Base-by-base conservation (phyloP, 2,113 vertebrate genomes). In the Zosterops pallidus region DNA sequence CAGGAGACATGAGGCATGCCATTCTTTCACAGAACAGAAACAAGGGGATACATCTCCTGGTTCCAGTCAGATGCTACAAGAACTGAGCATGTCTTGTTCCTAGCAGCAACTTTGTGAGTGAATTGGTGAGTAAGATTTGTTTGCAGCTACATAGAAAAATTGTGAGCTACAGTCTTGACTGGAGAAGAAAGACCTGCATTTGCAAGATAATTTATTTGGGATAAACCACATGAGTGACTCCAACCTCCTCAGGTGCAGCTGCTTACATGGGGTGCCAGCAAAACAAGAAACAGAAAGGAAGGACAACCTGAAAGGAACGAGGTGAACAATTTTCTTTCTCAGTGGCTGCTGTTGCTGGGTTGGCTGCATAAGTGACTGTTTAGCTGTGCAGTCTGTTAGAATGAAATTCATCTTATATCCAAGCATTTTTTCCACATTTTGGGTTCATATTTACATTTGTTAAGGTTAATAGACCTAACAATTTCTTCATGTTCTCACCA, bases 381-480 rank as follows among this genome's bases (percentile, higher is more conserved):
- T 71, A 94, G 75, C 91, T 91, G 91, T 92, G 80, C 90, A 92
- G 95, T 95, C 92, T 94, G 80, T 82, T 97, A 78, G 85, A 92
- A 78, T 91, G 75, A 92, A 95, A 97, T 96, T 96, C 65, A 84
- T 93, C 96, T 96, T 87, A 91, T 72, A 95, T 84, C 22, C 13
- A 70, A 95, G 76, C 78, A 94, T 94, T 96, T 75, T 77, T 94
- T 84, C 67, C 37, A 72, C 77, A 93, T 94, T 94, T 93, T 94
- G 88, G 75, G 96, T 97, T 89, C 80, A 76, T 94, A 96, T 97
- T 96, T 96, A 97, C 92, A 95, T 96, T 95, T 94, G 91, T 95
- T 95, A 94, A 96, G 96, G 96, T 97, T 98, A 97, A 98, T 96
- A 96, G 96, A 95, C 83, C 95, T 95, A 96, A 96, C 95, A 97